phyloP scores from a whole-genome alignment of 2,888 invertebrate genomes.

The Bellardia pandia region DNA sequence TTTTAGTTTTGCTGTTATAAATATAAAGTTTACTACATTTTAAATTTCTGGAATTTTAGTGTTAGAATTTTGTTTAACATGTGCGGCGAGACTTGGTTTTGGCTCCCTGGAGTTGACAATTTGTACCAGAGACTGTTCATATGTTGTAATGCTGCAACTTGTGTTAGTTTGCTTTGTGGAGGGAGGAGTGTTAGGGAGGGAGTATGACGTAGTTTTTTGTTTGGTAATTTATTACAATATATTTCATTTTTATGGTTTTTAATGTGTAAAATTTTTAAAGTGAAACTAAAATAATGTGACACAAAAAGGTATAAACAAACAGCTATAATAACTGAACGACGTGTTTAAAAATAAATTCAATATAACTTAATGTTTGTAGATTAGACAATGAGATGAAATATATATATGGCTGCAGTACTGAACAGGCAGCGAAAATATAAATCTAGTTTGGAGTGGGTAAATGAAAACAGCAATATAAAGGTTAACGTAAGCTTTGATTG shows the following conservation, averaged over 20 bases:
- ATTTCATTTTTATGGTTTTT: slow-evolving; percentile 52
- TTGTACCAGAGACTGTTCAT: background rate
- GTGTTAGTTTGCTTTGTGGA: background rate
- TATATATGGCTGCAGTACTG: too few species aligned
- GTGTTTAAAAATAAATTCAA: too few species aligned
- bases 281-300: too few species aligned
- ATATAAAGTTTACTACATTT: slow-evolving; percentile 6
- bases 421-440: too few species aligned
- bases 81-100: slow-evolving; percentile 19
- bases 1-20: slow-evolving; percentile 6
- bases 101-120: slow-evolving; percentile 14
- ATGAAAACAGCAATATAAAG: too few species aligned
- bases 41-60: background rate
- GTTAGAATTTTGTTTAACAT: slow-evolving; percentile 17
- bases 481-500: too few species aligned
- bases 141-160: background rate
- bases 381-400: too few species aligned
- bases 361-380: too few species aligned
- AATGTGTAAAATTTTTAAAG: too few species aligned
- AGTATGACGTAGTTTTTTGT: background rate
- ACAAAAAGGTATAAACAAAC: too few species aligned
- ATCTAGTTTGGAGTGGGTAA: too few species aligned
- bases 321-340: too few species aligned
- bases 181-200: background rate
- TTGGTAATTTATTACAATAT: slow-evolving; percentile 34